These are phyloP conservation scores for Listronotus bonariensis DNA, from an alignment of 1,140 invertebrate species.

Conservation along the genomic window DNA sequence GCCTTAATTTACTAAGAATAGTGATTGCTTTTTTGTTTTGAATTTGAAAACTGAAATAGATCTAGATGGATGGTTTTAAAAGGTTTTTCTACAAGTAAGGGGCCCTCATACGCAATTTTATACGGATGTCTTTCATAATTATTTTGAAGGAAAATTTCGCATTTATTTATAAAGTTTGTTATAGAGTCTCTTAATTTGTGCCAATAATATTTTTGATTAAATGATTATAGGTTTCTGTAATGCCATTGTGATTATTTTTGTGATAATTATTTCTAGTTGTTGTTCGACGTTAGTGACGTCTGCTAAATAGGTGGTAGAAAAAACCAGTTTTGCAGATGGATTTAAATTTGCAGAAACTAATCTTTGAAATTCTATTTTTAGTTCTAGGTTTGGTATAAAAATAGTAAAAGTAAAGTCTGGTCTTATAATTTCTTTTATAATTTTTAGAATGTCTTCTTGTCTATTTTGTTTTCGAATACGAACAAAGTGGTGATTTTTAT, in stretches of 20 bases:
- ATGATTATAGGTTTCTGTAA: conserved; percentile 34
- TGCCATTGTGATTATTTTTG: conserved; percentile 30
- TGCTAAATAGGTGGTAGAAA: not conserved
- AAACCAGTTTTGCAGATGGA: not conserved
- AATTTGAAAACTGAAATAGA: conserved; percentile 36
- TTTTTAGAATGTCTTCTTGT: too few species aligned
- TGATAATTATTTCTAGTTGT: conserved; percentile 24
- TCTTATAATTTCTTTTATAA: too few species aligned
- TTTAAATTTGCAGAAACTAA: conserved; percentile 5
- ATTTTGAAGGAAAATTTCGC: conserved; percentile 28
- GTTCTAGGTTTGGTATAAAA: conserved; percentile 3
- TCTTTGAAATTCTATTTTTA: not conserved
- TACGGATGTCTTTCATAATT: conserved; percentile 32
- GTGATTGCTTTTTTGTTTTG: conserved; percentile 13
- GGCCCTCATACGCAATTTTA: conserved; percentile 21
- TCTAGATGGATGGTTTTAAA: conserved; percentile 46
- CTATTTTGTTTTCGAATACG: not conserved
- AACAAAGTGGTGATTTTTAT: conserved; percentile 6
- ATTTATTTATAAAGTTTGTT: conserved; percentile 29
- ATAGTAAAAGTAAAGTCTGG: too few species aligned
- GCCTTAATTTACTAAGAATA: conserved; percentile 39
- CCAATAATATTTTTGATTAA: conserved; percentile 30
- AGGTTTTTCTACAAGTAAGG: conserved; percentile 41
- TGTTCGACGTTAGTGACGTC: conserved; percentile 1
- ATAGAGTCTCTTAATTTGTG: conserved; percentile 19